Evolutionary conservation across 2,797 vertebrate species (phyloP), one percentile per base, ranked within the genome.

Genomic region (Acrossocheilus fasciatus): DNA sequence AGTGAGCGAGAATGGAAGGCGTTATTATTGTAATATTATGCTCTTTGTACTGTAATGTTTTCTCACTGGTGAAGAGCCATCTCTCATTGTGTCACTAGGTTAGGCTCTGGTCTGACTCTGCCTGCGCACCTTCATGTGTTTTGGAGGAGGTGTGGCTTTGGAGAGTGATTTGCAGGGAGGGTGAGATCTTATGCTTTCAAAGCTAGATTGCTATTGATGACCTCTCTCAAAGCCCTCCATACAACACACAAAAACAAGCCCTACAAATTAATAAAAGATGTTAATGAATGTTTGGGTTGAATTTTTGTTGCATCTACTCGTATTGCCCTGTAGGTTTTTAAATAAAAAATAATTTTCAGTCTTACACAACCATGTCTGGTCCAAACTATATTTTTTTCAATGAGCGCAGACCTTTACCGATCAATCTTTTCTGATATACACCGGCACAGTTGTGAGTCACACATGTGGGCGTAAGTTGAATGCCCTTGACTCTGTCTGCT

Each of bases 401-500:
- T 64, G 39, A 62, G 15, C 64, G 41, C 54, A 23, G 34, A 73
- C 43, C 72, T 74, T 74, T 47, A 47, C n/a, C 3, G 17, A 82
- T 82, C 81, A 39, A 30, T 82, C 7, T 0, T 39, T 84, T 84
- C 30, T 78, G 43, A 26, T 52, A 77, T 26, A 69, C 73, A 77
- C 30, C 36, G 30, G n/a, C 57, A 15, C 47, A 64, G 47, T 36
- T 79, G 78, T 86, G 85, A 86, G 77, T 86, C 85, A 86, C 18
- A 64, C 15, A 26, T 64, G 85, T 86, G 78, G 85, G 85, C 66
- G 85, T 73, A 64, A 81, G 68, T 18, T 17, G 57, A 86, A 81
- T 47, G 41, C 23, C 84, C 69, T 86, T 54, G 78, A 81, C 69
- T 86, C 68, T 73, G 77, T 81, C 68, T 86, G 78, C 70, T 75